phyloP scores from a whole-genome alignment of 2,888 invertebrate species.

The Zhengitettix transpicula region DNA sequence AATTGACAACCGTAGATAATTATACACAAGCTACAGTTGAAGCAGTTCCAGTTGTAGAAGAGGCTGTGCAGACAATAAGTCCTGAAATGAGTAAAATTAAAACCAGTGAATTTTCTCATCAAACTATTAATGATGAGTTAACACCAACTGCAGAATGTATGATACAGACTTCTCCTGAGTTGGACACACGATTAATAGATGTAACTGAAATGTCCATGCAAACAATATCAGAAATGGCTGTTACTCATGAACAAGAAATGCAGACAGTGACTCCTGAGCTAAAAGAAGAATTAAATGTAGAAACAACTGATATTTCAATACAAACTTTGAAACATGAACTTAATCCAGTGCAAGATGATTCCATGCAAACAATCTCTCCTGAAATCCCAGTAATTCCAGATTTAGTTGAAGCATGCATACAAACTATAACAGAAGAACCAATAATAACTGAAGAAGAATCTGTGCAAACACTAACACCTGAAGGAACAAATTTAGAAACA shows the following conservation, averaged over 20 bases:
- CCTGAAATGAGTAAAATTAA: constrained; percentile 11
- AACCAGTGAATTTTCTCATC: constrained; percentile 23
- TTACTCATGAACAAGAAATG: constrained; percentile 21
- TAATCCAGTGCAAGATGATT: constrained; percentile 21
- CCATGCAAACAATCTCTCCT: constrained; percentile 33
- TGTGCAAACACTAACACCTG: constrained; percentile 8
- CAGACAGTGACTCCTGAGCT: constrained; percentile 28
- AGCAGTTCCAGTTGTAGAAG: not conserved
- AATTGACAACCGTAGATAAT: constrained; percentile 13
- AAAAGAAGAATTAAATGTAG: constrained; percentile 3
- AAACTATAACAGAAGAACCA: constrained; percentile 3
- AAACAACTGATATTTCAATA: constrained; percentile 24
- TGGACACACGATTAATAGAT: not conserved
- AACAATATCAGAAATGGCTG: constrained; percentile 23
- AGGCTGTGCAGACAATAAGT: constrained; percentile 13
- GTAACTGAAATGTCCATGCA: constrained; percentile 27
- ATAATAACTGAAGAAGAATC: not conserved
- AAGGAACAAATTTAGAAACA: constrained; percentile 9
- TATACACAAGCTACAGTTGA: constrained; percentile 1
- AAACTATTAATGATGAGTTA: constrained; percentile 29
- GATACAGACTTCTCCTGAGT: constrained; percentile 8
- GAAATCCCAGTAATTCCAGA: not conserved
- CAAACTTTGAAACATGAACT: constrained; percentile 27
- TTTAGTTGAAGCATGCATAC: constrained; percentile 11
- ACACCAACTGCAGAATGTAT: constrained; percentile 16